These are phyloP conservation scores for Myotis myotis DNA, from an alignment of 2,797 vertebrate genomes.

Conservation along the genomic window DNA sequence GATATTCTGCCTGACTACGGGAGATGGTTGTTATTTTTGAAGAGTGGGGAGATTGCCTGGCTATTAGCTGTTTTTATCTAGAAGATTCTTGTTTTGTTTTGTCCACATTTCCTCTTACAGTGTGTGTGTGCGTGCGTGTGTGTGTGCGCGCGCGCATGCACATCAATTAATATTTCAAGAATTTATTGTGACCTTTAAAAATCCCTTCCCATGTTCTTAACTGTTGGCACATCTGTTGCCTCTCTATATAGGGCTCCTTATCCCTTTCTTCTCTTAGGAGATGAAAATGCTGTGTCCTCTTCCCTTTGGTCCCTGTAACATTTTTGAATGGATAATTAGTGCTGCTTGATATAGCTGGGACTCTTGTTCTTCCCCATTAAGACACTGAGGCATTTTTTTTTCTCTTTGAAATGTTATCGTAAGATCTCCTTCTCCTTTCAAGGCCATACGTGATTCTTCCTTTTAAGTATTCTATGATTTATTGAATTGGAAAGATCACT, in stretches of 20 bases:
- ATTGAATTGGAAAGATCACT: background rate
- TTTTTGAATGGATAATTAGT: constrained; percentile 48
- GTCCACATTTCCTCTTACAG: background rate
- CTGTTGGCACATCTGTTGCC: background rate
- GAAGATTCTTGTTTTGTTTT: background rate
- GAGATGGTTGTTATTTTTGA: background rate
- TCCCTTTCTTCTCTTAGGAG: background rate
- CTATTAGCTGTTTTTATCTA: background rate
- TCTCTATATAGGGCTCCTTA: background rate
- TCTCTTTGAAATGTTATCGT: background rate
- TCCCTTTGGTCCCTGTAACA: background rate
- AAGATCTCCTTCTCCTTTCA: background rate
- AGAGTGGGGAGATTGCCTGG: background rate
- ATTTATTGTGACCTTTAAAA: constrained; percentile 4
- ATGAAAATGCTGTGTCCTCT: background rate
- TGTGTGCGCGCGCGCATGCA: background rate
- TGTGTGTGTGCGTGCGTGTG: background rate
- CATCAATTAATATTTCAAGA: background rate
- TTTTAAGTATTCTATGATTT: background rate
- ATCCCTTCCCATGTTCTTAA: background rate
- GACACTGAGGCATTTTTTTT: background rate
- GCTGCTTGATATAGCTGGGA: background rate
- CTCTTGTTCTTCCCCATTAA: background rate
- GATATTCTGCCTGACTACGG: background rate
- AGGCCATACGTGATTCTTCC: background rate